Evolutionary conservation across 2,797 vertebrate species (phyloP).

Genomic region (Gorsachius magnificus): DNA sequence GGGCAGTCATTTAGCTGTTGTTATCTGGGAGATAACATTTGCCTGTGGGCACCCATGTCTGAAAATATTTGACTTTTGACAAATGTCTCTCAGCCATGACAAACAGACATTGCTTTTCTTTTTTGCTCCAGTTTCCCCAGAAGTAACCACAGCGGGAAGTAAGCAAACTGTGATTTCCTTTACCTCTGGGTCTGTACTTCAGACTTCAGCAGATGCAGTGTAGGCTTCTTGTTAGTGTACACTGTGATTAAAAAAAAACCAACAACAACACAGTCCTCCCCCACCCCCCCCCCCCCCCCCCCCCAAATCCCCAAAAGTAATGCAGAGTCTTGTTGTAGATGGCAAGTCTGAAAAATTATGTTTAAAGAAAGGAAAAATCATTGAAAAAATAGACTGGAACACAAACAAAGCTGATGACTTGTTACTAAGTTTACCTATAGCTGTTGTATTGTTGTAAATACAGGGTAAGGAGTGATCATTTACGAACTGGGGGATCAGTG

Average conservation of each 20-base stretch:
- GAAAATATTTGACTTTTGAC: neutral
- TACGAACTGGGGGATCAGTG: fast-evolving
- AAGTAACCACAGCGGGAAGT: neutral
- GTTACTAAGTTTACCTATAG: neutral
- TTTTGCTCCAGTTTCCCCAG: neutral
- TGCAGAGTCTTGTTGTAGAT: neutral
- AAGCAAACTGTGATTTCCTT: neutral
- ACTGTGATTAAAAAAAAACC: neutral
- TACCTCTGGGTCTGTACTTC: neutral
- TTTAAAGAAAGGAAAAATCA: neutral
- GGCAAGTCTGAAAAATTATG: neutral
- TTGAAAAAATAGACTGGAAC: neutral
- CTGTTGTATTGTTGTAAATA: neutral
- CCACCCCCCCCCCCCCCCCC: no score
- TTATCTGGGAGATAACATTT: constrained; percentile 8
- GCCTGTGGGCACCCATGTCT: neutral
- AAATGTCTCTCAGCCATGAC: neutral
- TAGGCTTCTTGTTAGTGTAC: neutral
- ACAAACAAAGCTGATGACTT: neutral
- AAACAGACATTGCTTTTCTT: neutral
- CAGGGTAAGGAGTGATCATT: neutral
- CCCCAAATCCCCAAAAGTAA: neutral
- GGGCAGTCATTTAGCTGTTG: neutral
- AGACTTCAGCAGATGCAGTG: neutral
- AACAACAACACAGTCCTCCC: no score